A percentile compares a stretch with the other conserved stretches of the same genome.
Evolutionary conservation across 2,113 vertebrate genomes (phyloP).

Genomic region (Oxyruncus cristatus): DNA sequence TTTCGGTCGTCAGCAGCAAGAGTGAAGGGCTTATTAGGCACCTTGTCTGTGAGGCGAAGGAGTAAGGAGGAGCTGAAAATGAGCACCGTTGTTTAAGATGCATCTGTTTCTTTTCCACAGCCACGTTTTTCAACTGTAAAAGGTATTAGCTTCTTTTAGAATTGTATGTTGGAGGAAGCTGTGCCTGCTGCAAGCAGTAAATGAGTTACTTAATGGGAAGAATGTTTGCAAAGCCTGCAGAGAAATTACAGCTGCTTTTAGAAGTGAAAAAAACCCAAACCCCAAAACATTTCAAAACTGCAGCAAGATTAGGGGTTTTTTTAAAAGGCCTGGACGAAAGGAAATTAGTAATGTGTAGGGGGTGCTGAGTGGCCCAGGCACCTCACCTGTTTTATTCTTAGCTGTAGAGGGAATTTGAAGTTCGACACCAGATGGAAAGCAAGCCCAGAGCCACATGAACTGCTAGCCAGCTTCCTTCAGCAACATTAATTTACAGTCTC

Average conservation of each 20-base stretch:
- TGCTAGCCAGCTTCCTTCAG: slow-evolving; percentile 44
- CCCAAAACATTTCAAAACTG: slow-evolving; percentile 8
- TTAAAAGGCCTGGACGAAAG: slow-evolving; percentile 24
- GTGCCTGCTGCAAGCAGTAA: slow-evolving; percentile 41
- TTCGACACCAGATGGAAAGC: slow-evolving; percentile 35
- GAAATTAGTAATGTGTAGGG: slow-evolving; percentile 44
- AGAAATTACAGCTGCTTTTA: slow-evolving; percentile 57
- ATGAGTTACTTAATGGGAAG: slow-evolving; percentile 47
- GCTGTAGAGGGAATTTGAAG: slow-evolving; percentile 36
- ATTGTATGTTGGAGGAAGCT: not conserved
- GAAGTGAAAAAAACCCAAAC: not conserved
- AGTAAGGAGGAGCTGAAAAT: not conserved
- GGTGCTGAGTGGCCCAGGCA: slow-evolving; percentile 39
- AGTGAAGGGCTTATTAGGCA: not conserved
- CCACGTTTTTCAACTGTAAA: not conserved
- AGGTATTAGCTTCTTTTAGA: not conserved
- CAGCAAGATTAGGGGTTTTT: not conserved
- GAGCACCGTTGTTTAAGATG: not conserved
- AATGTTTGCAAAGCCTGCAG: slow-evolving; percentile 31
- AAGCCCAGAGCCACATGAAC: slow-evolving; percentile 17
- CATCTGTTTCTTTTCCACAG: not conserved
- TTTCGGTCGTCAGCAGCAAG: not conserved
- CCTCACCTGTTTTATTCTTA: slow-evolving; percentile 57
- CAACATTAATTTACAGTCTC: slow-evolving; percentile 57
- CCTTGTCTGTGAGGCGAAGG: not conserved